Conservation (phyloP, 2,113 vertebrate genomes). For the Petroica traversi region DNA sequence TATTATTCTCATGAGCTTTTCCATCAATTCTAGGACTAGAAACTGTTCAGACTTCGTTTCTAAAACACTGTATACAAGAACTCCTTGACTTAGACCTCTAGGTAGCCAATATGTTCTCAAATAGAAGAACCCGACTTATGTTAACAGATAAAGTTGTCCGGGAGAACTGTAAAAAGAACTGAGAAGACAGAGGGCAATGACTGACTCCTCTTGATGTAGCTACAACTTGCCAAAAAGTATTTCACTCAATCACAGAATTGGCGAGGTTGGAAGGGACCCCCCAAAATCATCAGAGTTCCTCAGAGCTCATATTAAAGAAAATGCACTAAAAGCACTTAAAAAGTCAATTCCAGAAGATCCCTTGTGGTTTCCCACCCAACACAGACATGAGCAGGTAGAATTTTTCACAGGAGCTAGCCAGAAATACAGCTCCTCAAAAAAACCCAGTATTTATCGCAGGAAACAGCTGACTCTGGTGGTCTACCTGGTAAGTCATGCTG, state of each 20-base stretch:
- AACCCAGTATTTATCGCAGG: background rate
- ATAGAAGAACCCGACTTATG: background rate
- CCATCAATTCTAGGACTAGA: background rate
- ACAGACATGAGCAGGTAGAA: background rate
- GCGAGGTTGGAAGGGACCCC: background rate
- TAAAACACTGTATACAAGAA: background rate
- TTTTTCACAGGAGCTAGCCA: background rate
- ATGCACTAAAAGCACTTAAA: accelerated
- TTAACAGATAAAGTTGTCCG: background rate
- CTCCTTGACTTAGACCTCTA: background rate
- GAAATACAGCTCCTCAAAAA: background rate
- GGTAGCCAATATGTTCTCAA: background rate
- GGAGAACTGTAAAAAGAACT: background rate
- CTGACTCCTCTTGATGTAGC: background rate
- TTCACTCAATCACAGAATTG: background rate
- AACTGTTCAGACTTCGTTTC: background rate
- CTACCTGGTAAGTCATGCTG: background rate
- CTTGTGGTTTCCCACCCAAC: background rate
- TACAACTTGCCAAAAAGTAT: background rate
- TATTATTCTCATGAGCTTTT: background rate
- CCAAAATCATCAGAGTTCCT: background rate
- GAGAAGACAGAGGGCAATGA: background rate
- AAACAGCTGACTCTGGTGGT: background rate
- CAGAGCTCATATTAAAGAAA: background rate
- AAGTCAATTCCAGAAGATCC: background rate